phyloP scores from a whole-genome alignment of 2,888 invertebrate genomes.

The Lagria hirta region DNA sequence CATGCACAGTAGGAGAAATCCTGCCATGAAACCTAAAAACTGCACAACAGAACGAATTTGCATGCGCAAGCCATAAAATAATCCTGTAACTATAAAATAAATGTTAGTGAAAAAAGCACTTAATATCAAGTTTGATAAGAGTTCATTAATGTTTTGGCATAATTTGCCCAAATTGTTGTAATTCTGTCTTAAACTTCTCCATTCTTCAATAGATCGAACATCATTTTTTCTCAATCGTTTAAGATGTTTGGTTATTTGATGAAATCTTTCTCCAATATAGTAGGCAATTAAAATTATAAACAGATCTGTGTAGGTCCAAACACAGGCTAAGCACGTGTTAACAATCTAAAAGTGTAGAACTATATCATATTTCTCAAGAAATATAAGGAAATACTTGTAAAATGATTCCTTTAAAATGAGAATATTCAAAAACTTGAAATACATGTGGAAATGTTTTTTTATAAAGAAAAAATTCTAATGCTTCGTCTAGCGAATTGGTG shows the following conservation, averaged over 20 bases:
- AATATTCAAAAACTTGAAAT: conserved; percentile 1
- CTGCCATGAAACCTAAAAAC: conserved; percentile 2
- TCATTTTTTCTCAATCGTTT: background rate
- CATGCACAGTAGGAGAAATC: background rate
- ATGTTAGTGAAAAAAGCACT: conserved; percentile 3
- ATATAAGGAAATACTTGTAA: background rate
- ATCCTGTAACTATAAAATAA: conserved; percentile 3
- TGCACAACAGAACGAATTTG: background rate
- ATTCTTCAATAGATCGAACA: background rate
- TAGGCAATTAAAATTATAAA: conserved; percentile 2
- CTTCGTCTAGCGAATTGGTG: background rate
- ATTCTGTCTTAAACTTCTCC: conserved; percentile 1
- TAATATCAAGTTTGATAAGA: conserved; percentile 1
- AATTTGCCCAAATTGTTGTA: conserved; percentile 1
- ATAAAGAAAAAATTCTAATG: background rate
- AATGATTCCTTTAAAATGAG: conserved; percentile 1
- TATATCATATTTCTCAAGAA: background rate
- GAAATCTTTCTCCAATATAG: background rate
- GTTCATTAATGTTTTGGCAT: background rate
- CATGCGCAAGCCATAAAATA: conserved; percentile 1
- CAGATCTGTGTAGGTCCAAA: conserved; percentile 6
- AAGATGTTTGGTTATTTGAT: conserved; percentile 3
- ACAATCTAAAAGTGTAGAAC: background rate
- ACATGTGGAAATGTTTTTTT: conserved; percentile 3
- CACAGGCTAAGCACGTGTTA: conserved; percentile 5